These are phyloP conservation scores for Illadopsis cleaveri DNA, from an alignment of 2,113 vertebrate species.

Conservation along the genomic window DNA sequence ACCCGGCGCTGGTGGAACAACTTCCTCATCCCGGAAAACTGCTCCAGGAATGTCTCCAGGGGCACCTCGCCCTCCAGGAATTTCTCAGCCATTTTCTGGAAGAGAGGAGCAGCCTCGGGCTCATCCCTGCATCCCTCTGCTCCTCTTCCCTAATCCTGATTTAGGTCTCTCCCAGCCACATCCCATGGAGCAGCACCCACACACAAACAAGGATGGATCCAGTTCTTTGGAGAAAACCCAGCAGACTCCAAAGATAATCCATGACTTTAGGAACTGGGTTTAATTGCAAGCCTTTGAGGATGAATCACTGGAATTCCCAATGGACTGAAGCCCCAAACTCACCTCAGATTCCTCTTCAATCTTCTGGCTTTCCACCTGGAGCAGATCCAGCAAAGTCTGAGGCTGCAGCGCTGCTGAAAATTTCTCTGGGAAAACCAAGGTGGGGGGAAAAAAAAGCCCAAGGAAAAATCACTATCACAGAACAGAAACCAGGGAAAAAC, in stretches of 20 bases:
- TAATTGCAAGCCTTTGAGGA: not conserved
- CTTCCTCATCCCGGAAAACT: conserved; percentile 80
- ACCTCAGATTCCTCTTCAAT: conserved; percentile 93
- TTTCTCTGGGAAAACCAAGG: conserved; percentile 74
- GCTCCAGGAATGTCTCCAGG: conserved; percentile 88
- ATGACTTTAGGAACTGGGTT: not conserved
- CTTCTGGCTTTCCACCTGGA: conserved; percentile 88
- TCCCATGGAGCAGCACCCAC: not conserved
- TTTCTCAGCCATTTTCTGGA: conserved; percentile 85
- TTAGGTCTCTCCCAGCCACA: rapidly evolving
- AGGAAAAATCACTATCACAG: not conserved
- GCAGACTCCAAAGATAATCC: not conserved
- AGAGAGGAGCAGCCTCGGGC: not conserved
- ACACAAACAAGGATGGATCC: not conserved
- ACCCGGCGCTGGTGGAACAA: conserved; percentile 88
- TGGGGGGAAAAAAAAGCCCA: rapidly evolving
- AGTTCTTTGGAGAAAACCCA: not conserved
- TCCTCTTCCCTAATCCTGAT: not conserved
- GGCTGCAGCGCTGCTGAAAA: conserved; percentile 79
- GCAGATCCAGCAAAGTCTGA: conserved; percentile 81
- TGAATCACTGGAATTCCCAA: not conserved
- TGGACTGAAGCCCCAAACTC: not conserved
- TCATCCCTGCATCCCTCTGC: not conserved
- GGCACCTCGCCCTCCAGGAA: conserved; percentile 87
- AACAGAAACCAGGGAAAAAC: not conserved